These are phyloP conservation scores for Holothuria leucospilota DNA, from an alignment of 53 echinoderm and acorn worm genomes.

Conservation along the genomic window DNA sequence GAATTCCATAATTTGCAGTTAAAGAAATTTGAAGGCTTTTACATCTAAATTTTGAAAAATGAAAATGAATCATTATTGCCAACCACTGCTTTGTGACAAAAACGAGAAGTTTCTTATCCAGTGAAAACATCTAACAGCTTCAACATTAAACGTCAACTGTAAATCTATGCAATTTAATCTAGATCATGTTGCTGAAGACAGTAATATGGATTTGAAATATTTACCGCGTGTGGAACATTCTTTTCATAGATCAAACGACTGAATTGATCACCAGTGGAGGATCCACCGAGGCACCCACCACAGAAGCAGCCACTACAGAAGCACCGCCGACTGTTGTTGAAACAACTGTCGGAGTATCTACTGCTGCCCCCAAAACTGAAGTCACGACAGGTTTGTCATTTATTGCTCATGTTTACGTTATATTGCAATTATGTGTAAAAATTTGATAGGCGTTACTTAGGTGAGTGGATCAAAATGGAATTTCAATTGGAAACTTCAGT, in stretches of 20 bases:
- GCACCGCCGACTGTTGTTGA: not conserved
- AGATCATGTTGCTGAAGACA: not conserved
- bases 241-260: not conserved
- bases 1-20: too few relatives aligned
- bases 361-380: not conserved
- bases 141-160: too few relatives aligned
- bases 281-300: not conserved
- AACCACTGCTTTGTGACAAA: too few relatives aligned
- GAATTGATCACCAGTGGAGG: not conserved
- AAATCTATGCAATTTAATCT: not conserved
- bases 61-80: too few relatives aligned
- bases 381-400: slow-evolving; percentile 1
- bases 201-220: not conserved
- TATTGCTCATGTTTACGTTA: not conserved
- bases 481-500: not conserved
- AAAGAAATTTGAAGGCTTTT: too few relatives aligned
- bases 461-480: too few relatives aligned
- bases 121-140: too few relatives aligned
- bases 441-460: not conserved
- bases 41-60: too few relatives aligned
- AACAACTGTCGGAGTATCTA: not conserved
- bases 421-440: not conserved
- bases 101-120: too few relatives aligned
- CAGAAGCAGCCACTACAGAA: not conserved
- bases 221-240: not conserved